phyloP scores from a whole-genome alignment of 2,797 vertebrate genomes.

The Myotis pilosus region DNA sequence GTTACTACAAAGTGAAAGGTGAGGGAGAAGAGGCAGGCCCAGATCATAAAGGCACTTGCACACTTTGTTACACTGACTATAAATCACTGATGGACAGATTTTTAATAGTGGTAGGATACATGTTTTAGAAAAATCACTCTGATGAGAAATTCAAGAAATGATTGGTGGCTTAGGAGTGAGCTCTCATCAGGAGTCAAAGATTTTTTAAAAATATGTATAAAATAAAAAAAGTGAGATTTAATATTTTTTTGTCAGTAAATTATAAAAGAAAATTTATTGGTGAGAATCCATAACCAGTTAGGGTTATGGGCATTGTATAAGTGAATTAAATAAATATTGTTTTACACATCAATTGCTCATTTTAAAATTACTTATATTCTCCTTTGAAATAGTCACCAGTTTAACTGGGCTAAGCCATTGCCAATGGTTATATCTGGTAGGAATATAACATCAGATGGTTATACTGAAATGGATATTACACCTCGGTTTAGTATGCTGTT shows the following conservation, averaged over 20 bases:
- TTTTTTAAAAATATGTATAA: neutral
- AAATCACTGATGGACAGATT: neutral
- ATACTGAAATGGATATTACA: neutral
- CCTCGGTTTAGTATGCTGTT: neutral
- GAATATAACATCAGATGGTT: neutral
- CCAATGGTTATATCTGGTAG: neutral
- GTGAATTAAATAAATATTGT: neutral
- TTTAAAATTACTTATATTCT: neutral
- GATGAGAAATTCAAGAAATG: neutral
- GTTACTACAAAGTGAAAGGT: neutral
- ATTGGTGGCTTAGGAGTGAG: neutral
- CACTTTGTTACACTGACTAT: neutral
- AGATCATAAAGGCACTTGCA: neutral
- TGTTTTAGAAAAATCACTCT: conserved; percentile 8
- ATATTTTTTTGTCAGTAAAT: conserved; percentile 20
- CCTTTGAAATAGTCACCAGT: conserved; percentile 5
- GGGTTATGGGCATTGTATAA: neutral
- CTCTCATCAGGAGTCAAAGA: neutral
- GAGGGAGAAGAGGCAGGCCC: neutral
- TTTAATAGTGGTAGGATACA: neutral
- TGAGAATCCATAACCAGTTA: neutral
- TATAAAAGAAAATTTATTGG: neutral
- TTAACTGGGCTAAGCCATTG: neutral
- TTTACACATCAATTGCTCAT: conserved; percentile 7
- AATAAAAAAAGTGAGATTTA: conserved; percentile 15